Conservation (phyloP, 2,113 vertebrate genomes). For the Aspidoscelis tigris region DNA sequence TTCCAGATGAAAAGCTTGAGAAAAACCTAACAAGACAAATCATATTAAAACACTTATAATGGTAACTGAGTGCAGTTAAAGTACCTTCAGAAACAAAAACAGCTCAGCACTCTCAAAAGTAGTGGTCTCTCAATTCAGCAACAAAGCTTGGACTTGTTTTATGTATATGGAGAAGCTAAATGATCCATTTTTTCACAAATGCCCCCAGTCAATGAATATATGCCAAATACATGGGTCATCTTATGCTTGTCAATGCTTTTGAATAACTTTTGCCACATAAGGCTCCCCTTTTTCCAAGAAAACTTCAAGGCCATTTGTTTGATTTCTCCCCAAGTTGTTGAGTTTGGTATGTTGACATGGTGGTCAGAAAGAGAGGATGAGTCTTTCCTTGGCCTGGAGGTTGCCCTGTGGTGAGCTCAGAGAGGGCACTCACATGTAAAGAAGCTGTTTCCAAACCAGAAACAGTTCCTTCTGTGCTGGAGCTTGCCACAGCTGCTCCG, state of each 20-base stretch:
- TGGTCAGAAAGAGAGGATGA: too few relatives aligned
- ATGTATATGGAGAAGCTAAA: background rate
- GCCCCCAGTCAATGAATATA: background rate
- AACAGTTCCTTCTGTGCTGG: too few relatives aligned
- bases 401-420: too few relatives aligned
- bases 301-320: too few relatives aligned
- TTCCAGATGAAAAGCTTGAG: background rate
- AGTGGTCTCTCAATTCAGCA: background rate
- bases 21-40: background rate
- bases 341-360: too few relatives aligned
- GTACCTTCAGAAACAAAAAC: too few relatives aligned
- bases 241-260: background rate
- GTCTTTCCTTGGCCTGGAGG: too few relatives aligned
- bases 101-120: background rate
- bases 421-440: too few relatives aligned
- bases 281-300: too few relatives aligned
- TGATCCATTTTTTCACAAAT: background rate
- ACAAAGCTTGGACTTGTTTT: background rate
- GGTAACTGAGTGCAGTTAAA: background rate
- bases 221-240: background rate
- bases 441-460: too few relatives aligned
- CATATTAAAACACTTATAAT: background rate
- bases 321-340: too few relatives aligned
- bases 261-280: background rate
- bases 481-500: too few relatives aligned